phyloP scores from a whole-genome alignment of 1,140 invertebrate species.

The Melanaphis sacchari region DNA sequence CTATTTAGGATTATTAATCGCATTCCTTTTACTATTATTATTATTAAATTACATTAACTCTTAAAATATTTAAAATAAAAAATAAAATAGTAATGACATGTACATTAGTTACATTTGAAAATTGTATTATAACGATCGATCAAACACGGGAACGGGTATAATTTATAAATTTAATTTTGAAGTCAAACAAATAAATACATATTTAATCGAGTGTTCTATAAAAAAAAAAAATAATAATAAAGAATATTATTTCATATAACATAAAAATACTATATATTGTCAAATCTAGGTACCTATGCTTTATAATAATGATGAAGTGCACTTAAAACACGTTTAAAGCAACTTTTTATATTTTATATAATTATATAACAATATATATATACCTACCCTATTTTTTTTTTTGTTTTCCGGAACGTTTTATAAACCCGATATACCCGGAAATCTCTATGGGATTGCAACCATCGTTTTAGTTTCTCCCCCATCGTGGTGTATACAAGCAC shows the following conservation, averaged over 20 bases:
- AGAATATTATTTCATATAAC: neutral
- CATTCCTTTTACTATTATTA: neutral
- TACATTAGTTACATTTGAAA: neutral
- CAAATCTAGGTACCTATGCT: no score
- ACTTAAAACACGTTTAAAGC: neutral
- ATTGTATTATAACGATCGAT: neutral
- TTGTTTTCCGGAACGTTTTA: neutral
- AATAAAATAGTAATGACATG: no score
- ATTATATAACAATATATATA: neutral
- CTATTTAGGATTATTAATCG: neutral
- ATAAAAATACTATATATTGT: neutral
- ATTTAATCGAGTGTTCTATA: no score
- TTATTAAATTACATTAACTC: neutral
- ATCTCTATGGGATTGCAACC: constrained; percentile 39
- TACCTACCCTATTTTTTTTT: neutral
- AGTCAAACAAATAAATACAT: neutral
- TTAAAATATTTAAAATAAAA: no score
- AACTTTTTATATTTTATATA: constrained; percentile 4
- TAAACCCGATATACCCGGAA: constrained; percentile 15
- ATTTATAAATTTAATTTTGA: neutral
- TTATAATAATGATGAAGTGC: neutral
- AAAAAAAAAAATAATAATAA: neutral
- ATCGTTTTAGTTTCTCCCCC: constrained; percentile 27
- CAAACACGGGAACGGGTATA: neutral
- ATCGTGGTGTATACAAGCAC: neutral